phyloP scores from a whole-genome alignment of 1,140 invertebrate species.

The Leptopilina boulardi region DNA sequence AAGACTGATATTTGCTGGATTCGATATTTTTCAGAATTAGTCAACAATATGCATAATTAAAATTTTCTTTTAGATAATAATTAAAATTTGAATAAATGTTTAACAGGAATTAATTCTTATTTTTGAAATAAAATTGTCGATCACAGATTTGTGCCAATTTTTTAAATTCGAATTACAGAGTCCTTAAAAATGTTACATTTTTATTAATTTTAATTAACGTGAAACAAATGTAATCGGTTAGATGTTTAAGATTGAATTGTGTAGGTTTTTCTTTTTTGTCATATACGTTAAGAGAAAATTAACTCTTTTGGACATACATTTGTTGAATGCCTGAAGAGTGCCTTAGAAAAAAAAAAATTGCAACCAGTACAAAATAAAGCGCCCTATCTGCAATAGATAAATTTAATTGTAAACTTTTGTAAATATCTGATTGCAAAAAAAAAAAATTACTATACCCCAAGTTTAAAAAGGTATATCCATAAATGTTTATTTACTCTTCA shows the following conservation, averaged over 20 bases:
- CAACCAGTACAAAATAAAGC: conserved; percentile 12
- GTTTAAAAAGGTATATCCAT: too few species aligned
- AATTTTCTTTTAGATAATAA: too few species aligned
- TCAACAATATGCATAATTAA: too few species aligned
- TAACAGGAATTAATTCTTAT: too few species aligned
- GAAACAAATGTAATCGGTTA: background rate
- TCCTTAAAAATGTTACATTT: too few species aligned
- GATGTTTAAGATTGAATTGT: background rate
- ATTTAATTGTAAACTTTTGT: background rate
- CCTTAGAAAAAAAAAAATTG: conserved; percentile 7
- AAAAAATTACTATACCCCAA: background rate
- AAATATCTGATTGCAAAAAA: conserved; percentile 7
- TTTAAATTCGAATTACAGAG: too few species aligned
- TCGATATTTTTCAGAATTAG: background rate
- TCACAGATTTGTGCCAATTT: too few species aligned
- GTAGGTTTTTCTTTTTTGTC: background rate
- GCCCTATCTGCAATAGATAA: conserved; percentile 1
- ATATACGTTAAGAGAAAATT: background rate
- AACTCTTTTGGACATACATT: conserved; percentile 4
- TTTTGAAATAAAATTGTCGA: too few species aligned
- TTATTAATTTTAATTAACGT: background rate
- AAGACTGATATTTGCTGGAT: background rate
- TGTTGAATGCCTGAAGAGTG: conserved; percentile 16
- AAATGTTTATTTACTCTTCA: too few species aligned
- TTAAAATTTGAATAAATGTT: too few species aligned